These are phyloP conservation scores for Nerophis lumbriciformis DNA, from an alignment of 2,113 vertebrate species.

Conservation along the genomic window DNA sequence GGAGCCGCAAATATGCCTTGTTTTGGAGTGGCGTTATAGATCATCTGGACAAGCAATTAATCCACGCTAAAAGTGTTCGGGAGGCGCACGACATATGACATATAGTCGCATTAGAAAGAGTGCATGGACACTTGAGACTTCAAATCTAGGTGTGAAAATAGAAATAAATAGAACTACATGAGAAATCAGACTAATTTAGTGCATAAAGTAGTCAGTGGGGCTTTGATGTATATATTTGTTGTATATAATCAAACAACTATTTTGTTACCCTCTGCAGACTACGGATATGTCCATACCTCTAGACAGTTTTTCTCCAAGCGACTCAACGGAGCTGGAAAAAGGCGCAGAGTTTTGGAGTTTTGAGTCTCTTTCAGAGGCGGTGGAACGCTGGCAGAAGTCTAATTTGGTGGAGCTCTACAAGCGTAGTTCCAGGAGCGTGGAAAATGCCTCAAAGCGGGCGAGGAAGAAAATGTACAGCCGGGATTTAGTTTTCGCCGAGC, in stretches of 20 bases:
- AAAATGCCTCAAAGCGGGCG: slow-evolving; percentile 6
- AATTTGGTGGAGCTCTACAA: slow-evolving; percentile 10
- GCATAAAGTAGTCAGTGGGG: too few relatives aligned
- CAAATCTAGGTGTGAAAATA: too few relatives aligned
- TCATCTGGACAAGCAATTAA: too few relatives aligned
- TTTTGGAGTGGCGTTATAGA: too few relatives aligned
- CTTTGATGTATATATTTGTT: too few relatives aligned
- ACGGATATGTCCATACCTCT: neutral
- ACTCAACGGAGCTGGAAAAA: neutral
- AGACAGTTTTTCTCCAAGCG: neutral
- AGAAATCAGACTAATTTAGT: too few relatives aligned
- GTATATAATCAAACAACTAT: neutral
- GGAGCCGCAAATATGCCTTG: too few relatives aligned
- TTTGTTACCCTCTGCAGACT: neutral
- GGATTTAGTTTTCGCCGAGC: slow-evolving; percentile 4
- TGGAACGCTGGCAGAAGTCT: neutral
- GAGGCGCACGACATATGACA: too few relatives aligned
- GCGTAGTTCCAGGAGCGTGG: slow-evolving; percentile 1
- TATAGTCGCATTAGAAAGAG: too few relatives aligned
- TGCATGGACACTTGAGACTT: too few relatives aligned
- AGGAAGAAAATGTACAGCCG: slow-evolving; percentile 1
- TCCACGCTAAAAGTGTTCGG: too few relatives aligned
- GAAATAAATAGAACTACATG: too few relatives aligned
- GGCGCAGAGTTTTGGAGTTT: slow-evolving; percentile 4
- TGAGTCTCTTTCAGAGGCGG: neutral